phyloP scores from a whole-genome alignment of 2,113 vertebrate species.

The Pavo muticus region DNA sequence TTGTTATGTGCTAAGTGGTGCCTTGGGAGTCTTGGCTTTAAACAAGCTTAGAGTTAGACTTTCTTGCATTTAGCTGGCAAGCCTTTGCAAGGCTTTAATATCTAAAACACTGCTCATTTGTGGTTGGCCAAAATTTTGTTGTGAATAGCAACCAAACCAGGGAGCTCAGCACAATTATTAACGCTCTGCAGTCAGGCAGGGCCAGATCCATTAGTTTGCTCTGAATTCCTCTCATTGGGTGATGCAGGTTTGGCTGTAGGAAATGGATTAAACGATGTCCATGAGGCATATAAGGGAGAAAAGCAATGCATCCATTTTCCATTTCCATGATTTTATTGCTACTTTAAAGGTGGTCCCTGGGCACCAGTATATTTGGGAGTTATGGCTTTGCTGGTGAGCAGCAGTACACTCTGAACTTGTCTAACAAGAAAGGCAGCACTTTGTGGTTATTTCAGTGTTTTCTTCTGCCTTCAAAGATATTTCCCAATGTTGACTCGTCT shows the following conservation, averaged over 20 bases:
- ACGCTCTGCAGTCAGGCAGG: not conserved
- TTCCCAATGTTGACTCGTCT: not conserved
- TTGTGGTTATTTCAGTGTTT: not conserved
- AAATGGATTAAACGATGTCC: not conserved
- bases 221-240: not conserved
- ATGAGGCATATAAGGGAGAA: not conserved
- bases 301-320: not conserved
- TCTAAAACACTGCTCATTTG: not conserved
- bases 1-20: not conserved
- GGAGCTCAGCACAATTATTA: not conserved
- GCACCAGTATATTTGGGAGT: not conserved
- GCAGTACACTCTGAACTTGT: fast-evolving
- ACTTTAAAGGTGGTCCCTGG: not conserved
- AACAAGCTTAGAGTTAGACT: not conserved
- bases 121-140: not conserved
- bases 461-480: not conserved
- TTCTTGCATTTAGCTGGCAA: not conserved
- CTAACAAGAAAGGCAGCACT: not conserved
- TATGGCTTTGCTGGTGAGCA: not conserved
- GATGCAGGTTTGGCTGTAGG: not conserved
- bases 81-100: not conserved
- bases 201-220: not conserved
- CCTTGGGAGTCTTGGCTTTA: not conserved
- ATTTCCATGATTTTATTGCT: not conserved
- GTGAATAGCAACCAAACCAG: not conserved